These are phyloP conservation scores for Morinoia aosen DNA, from an alignment of 2,888 invertebrate species.

Conservation along the genomic window DNA sequence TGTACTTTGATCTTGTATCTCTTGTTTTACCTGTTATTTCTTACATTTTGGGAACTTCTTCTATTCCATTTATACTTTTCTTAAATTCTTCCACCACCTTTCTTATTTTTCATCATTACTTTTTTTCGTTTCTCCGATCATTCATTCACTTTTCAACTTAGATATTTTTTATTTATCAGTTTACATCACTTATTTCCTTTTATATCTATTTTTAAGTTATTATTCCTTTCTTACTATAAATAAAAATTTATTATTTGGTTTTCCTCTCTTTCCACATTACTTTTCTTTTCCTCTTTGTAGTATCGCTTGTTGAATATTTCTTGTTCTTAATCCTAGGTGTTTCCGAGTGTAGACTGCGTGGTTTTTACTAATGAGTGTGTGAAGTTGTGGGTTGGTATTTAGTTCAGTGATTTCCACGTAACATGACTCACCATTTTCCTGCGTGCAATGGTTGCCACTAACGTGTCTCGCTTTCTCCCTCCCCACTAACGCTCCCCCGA, in stretches of 20 bases:
- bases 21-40: background rate
- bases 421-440: background rate
- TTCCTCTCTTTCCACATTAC: background rate
- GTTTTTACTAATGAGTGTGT: background rate
- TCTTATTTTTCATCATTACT: background rate
- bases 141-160: background rate
- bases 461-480: background rate
- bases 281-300: background rate
- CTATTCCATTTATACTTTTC: background rate
- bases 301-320: background rate
- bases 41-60: too few relatives aligned
- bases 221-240: background rate
- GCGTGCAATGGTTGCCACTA: background rate
- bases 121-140: background rate
- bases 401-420: background rate
- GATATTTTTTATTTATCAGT: background rate
- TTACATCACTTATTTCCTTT: background rate
- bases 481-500: background rate
- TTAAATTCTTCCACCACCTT: background rate
- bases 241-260: background rate
- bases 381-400: background rate
- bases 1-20: background rate
- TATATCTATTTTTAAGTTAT: background rate
- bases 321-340: background rate
- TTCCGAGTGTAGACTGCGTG: background rate